A percentile compares a stretch with the other conserved stretches of the same genome.
phyloP scores from a whole-genome alignment of 2,797 vertebrate genomes.

The Mus spretus region DNA sequence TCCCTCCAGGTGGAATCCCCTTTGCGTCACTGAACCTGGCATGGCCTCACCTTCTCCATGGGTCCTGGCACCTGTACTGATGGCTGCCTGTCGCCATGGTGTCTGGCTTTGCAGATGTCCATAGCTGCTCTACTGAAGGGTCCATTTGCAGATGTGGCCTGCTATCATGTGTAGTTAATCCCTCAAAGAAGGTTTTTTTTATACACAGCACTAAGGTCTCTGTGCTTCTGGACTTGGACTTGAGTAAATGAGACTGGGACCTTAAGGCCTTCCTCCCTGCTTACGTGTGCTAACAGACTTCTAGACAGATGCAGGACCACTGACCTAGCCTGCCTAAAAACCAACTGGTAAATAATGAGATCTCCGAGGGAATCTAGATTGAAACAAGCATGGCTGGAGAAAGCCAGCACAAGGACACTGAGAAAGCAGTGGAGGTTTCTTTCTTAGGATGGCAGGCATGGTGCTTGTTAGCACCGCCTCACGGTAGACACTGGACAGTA shows the following conservation, averaged over 20 bases:
- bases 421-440: background rate
- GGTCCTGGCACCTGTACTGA: background rate
- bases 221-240: slow-evolving; percentile 70
- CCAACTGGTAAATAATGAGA: background rate
- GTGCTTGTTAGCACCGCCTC: background rate
- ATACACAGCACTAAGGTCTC: slow-evolving; percentile 41
- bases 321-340: background rate
- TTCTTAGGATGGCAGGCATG: background rate
- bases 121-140: background rate
- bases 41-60: background rate
- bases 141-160: background rate
- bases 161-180: slow-evolving; percentile 60
- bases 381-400: background rate
- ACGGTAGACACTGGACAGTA: background rate
- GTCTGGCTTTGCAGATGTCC: background rate
- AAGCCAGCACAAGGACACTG: background rate
- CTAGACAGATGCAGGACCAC: background rate
- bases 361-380: background rate
- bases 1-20: background rate
- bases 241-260: slow-evolving; percentile 58
- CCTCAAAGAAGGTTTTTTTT: slow-evolving; percentile 59
- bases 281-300: slow-evolving; percentile 54
- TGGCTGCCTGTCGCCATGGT: background rate
- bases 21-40: background rate
- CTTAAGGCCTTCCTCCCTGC: slow-evolving; percentile 17